Base-by-base conservation (phyloP, 2,113 vertebrate species). In the Spheniscus mendiculus region DNA sequence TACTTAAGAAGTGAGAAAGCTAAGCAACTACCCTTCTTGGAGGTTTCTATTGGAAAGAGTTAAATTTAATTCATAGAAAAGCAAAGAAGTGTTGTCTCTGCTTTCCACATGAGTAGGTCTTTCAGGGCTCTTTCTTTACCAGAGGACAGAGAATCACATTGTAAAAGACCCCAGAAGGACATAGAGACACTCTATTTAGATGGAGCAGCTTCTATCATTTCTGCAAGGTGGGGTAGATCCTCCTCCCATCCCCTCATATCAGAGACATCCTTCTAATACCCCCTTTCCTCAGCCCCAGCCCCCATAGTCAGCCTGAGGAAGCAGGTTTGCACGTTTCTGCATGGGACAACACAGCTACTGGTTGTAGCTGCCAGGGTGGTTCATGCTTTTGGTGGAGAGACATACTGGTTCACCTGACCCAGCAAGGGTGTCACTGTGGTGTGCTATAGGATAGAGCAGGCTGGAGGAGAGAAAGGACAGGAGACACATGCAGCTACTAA, bases 401-500 rank as follows among this genome's bases (percentile, higher is more conserved):
- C 7, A 12, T 21, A 8, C 1, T 30, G 29, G n/a, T 4, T 73
- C 55, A 63, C 7, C 12, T 45, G 56, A 0, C 6, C 49, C 65
- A 27, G 18, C 5, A 26, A 56, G 73, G 26, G 29, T 29, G 15
- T 34, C 66, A 29, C 70, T 8, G 15, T 6, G 3, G 5, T 14
- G 30, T 30, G 59, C 44, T n/a, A 19, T 6, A 53, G 25, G 58
- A 52, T 12, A 26, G 65, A 52, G 52, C 15, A 47, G 49, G 19
- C 29, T 77, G 6, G 63, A 61, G 63, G 29, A 72, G 8, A 47
- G 27, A 42, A 44, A 71, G 34, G 16, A 62, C 7, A 36, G 25
- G 8, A 77, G 47, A 9, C 47, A n/a, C 0, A 0, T 26, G 44
- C 11, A 32, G 25, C 42, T 15, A 4, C 6, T 13, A 6, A 72